Conservation (phyloP, 2,113 vertebrate species). For the Lethenteron camtschaticum region DNA sequence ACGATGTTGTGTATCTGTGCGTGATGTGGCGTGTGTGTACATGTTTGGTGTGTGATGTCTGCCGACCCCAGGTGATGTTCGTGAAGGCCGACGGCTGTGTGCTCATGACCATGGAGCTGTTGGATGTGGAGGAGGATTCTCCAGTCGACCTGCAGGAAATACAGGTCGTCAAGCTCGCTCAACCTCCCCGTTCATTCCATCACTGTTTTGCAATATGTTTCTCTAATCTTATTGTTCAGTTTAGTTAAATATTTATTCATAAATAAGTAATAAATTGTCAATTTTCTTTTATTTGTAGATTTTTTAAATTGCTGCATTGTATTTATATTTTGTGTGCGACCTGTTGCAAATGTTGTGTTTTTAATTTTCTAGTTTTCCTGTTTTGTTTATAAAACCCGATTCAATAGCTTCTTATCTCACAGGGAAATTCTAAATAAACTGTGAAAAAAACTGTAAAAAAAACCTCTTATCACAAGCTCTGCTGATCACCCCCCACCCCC, state of each 20-base stretch:
- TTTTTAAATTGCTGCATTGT: too few relatives aligned
- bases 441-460: too few relatives aligned
- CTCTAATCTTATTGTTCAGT: not conserved
- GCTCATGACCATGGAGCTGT: slow-evolving; percentile 75
- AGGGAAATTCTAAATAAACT: too few relatives aligned
- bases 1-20: not conserved
- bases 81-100: slow-evolving; percentile 80
- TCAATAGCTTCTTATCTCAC: too few relatives aligned
- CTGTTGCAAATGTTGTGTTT: too few relatives aligned
- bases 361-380: too few relatives aligned
- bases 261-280: not conserved
- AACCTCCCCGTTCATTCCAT: not conserved
- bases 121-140: slow-evolving; percentile 88
- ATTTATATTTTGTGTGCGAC: too few relatives aligned
- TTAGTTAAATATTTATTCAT: not conserved
- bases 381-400: too few relatives aligned
- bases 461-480: too few relatives aligned
- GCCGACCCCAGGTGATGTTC: slow-evolving; percentile 64
- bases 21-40: not conserved
- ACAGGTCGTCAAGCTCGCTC: slow-evolving; percentile 30
- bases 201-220: not conserved
- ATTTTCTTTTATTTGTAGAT: not conserved
- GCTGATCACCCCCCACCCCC: too few relatives aligned
- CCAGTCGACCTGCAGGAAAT: slow-evolving; percentile 75
- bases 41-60: not conserved